Base-by-base conservation (phyloP, 2,113 vertebrate genomes). In the Lagopus leucura region DNA sequence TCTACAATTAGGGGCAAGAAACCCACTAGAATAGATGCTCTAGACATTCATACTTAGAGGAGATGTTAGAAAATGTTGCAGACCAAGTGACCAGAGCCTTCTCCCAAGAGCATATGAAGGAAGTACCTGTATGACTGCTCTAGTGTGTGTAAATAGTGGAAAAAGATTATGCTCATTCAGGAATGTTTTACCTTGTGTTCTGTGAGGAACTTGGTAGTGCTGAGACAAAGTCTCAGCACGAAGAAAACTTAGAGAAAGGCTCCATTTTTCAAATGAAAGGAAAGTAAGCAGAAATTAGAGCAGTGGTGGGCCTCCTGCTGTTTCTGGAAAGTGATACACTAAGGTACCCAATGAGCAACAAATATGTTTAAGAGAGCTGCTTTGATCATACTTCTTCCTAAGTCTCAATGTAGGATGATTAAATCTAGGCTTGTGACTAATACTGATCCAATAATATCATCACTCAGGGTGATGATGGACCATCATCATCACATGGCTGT, bases 91-190 rank as follows among this genome's bases (percentile, higher is more conserved):
- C 13, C 40, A 64, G 34, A 71, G 66, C 2, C 18, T 69, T 73
- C 40, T 86, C 13, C 13, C 9, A 73, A 38, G 28, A 45, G 10
- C 13, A 42, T 34, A 19, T 27, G 14, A 81, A 74, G 34, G 18
- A 86, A 32, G 8, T 17, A 12, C 5, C 42, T 64, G 11, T 75
- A 47, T 32, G 25, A 20, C 47, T 60, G 22, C 5, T 71, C 6
- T 45, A 78, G 27, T 10, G 12, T 28, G 12, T 11, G 64, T 20
- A 36, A 0, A 1, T 1, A 5, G 5, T 4, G 30, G 2, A 43
- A 78, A 54, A 43, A 57, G 1, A 34, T 0, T 2, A 13, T 55
- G 27, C 1, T 70, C 72, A 74, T 69, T 57, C 22, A 82, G 25
- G 7, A 20, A 76, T 54, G 7, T 13, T 22, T 82, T 92, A 18